Evolutionary conservation across 2,888 invertebrate species (phyloP).

Genomic region (Callosobruchus maculatus): DNA sequence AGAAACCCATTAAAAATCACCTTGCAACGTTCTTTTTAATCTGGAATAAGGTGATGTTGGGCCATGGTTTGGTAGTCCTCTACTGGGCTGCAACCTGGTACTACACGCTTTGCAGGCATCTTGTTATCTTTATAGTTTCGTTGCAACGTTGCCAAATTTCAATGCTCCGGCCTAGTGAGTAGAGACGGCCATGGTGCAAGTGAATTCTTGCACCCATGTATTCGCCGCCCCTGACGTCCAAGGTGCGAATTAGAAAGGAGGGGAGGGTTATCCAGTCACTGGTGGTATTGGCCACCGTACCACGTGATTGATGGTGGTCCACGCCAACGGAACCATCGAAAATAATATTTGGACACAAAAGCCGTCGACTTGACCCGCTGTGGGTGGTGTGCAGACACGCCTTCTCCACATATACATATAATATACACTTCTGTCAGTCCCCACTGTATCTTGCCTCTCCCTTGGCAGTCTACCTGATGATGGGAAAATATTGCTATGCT

Average conservation of each 20-base stretch:
- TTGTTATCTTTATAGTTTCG: too few relatives aligned
- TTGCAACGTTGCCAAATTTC: too few relatives aligned
- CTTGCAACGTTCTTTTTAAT: too few relatives aligned
- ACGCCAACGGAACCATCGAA: constrained; percentile 2
- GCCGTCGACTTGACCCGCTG: not conserved
- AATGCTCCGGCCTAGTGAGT: too few relatives aligned
- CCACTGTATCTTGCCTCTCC: not conserved
- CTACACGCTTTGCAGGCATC: too few relatives aligned
- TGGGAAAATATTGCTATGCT: not conserved
- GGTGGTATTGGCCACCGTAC: not conserved
- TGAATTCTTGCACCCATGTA: too few relatives aligned
- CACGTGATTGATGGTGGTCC: not conserved
- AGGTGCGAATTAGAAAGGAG: not conserved
- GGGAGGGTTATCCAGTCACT: not conserved
- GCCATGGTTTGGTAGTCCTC: too few relatives aligned
- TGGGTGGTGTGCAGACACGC: not conserved
- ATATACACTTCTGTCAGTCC: not conserved
- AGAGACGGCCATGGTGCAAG: too few relatives aligned
- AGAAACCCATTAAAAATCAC: too few relatives aligned
- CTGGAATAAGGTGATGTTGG: too few relatives aligned
- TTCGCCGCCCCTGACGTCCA: not conserved
- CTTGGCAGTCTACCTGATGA: not conserved
- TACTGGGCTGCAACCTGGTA: too few relatives aligned
- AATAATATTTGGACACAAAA: constrained; percentile 10
- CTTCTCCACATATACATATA: not conserved